Conservation (phyloP, 37 sponge, comb jelly and placozoan genomes). For the Tethya wilhelma region DNA sequence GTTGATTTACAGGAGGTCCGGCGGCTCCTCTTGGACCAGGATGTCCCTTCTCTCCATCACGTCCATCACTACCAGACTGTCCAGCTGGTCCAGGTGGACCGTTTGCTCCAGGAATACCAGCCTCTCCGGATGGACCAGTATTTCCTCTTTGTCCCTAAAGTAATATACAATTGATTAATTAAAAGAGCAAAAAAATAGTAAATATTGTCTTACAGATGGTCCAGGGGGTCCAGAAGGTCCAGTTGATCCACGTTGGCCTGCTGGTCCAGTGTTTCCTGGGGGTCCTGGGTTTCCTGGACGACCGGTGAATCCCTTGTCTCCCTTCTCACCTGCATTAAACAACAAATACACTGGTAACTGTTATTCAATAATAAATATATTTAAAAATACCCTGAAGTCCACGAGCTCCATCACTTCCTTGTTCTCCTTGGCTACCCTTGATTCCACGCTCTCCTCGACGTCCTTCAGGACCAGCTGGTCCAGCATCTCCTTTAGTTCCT, state of each 20-base stretch:
- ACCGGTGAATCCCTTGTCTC: conserved; percentile 55
- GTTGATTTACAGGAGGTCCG: conserved; percentile 43
- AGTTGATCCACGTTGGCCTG: conserved; percentile 43
- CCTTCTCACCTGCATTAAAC: conserved; percentile 21
- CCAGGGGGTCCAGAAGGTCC: conserved; percentile 62
- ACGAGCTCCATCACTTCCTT: conserved; percentile 14
- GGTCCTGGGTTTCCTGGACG: conserved; percentile 19
- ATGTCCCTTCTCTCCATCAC: conserved; percentile 43
- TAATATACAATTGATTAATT: not conserved
- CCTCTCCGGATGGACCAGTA: conserved; percentile 16
- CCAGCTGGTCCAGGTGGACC: conserved; percentile 67
- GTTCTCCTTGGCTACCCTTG: conserved; percentile 18
- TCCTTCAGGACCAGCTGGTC: conserved; percentile 16
- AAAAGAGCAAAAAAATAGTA: not conserved
- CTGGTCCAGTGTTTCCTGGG: conserved; percentile 22
- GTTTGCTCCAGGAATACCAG: conserved; percentile 31
- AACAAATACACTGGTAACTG: not conserved
- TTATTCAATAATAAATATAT: not conserved
- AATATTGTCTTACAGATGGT: conserved; percentile 9
- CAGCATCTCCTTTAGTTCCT: conserved; percentile 29
- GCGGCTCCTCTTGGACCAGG: conserved; percentile 19
- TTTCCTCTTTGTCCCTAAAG: conserved; percentile 39
- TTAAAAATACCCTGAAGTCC: conserved; percentile 19
- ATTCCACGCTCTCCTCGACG: not conserved
- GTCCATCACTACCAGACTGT: conserved; percentile 27